A percentile compares a stretch with the other conserved stretches of the same genome.
These are phyloP conservation scores for Lepidurus apus DNA, from an alignment of 1,140 invertebrate species.

Conservation along the genomic window DNA sequence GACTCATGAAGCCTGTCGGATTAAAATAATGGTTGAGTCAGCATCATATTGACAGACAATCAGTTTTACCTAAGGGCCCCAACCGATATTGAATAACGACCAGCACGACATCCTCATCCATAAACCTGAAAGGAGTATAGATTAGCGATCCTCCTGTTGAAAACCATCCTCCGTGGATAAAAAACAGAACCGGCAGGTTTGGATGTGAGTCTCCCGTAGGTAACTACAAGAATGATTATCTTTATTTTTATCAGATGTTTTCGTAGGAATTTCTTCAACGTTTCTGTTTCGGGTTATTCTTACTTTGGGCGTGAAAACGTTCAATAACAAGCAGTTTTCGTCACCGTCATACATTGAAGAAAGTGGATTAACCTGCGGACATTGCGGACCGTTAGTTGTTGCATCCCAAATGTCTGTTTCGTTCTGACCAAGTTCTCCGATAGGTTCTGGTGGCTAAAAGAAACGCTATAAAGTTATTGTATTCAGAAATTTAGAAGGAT, in stretches of 20 bases:
- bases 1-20: neutral
- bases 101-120: conserved; percentile 43
- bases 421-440: neutral
- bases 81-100: conserved; percentile 44
- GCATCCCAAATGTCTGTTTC: conserved; percentile 48
- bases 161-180: conserved; percentile 50
- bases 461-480: neutral
- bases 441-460: conserved; percentile 17
- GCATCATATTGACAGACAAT: neutral
- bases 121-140: conserved; percentile 35
- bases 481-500: neutral
- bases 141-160: conserved; percentile 33
- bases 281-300: neutral
- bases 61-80: conserved; percentile 42
- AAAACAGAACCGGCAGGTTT: conserved; percentile 52
- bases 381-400: conserved; percentile 25
- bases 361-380: conserved; percentile 5
- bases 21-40: neutral
- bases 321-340: conserved; percentile 46
- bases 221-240: neutral
- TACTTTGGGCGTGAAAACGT: conserved; percentile 44
- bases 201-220: conserved; percentile 4
- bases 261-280: neutral
- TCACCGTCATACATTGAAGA: conserved; percentile 28
- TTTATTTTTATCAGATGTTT: neutral